Conservation (phyloP, 2,797 vertebrate species). For the Champsocephalus esox region DNA sequence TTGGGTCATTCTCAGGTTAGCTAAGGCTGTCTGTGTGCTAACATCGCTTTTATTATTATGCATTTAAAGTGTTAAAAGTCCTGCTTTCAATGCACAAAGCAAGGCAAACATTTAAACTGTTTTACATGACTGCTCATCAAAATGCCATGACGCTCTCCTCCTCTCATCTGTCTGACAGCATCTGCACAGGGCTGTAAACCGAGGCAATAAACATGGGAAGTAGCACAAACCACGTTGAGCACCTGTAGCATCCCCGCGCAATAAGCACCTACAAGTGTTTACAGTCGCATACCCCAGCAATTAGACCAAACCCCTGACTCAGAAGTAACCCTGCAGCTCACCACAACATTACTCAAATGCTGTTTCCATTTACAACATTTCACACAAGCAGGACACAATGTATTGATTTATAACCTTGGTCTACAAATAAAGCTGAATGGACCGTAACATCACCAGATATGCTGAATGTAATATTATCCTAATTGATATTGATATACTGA, state of each 20-base stretch:
- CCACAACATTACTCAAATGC: not conserved
- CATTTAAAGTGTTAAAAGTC: not conserved
- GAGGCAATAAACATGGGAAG: not conserved
- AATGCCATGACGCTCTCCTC: not conserved
- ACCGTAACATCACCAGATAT: not conserved
- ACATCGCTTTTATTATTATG: conserved; percentile 22
- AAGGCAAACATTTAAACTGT: conserved; percentile 13
- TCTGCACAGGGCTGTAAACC: not conserved
- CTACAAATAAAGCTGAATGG: too few relatives aligned
- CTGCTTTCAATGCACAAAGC: not conserved
- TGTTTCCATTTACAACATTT: not conserved
- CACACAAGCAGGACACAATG: not conserved
- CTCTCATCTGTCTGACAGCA: not conserved
- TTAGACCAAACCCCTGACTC: not conserved
- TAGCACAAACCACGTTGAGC: not conserved
- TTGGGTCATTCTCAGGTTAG: conserved; percentile 18
- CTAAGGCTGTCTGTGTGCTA: not conserved
- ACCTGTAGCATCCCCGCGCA: conserved; percentile 2
- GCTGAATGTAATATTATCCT: not conserved
- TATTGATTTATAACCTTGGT: too few relatives aligned
- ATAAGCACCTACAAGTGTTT: not conserved
- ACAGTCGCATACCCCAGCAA: not conserved
- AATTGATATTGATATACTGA: not conserved
- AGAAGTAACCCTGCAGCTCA: not conserved
- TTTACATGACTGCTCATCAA: conserved; percentile 14